Conservation (phyloP, 2,888 invertebrate species). For the Eupithecia exiguata region DNA sequence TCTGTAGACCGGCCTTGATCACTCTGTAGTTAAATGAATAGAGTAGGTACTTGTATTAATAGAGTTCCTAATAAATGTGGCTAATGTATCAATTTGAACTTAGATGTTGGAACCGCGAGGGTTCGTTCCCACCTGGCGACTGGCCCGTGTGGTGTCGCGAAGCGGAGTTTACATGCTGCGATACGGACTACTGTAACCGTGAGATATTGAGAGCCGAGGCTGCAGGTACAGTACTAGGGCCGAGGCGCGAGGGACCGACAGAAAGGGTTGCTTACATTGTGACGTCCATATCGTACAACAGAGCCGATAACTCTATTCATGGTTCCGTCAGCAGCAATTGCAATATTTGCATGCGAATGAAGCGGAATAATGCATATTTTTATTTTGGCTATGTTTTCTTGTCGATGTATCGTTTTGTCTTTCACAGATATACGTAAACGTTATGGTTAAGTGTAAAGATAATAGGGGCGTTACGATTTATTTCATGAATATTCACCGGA, state of each 20-base stretch:
- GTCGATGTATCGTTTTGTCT: not conserved
- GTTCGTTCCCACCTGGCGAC: constrained; percentile 84
- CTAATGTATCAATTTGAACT: constrained; percentile 66
- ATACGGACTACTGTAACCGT: constrained; percentile 88
- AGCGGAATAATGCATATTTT: constrained; percentile 43
- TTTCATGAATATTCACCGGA: constrained; percentile 35
- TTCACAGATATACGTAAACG: not conserved
- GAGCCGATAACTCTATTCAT: constrained; percentile 33
- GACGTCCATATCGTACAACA: constrained; percentile 67
- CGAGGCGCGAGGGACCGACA: constrained; percentile 61
- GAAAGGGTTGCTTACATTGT: constrained; percentile 75
- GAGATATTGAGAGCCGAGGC: constrained; percentile 45
- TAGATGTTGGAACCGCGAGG: constrained; percentile 86
- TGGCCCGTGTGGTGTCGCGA: constrained; percentile 85
- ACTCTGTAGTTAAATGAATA: constrained; percentile 56
- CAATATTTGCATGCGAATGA: constrained; percentile 57
- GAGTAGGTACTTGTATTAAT: too few relatives aligned
- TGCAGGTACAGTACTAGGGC: constrained; percentile 72
- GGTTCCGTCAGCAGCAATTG: constrained; percentile 22
- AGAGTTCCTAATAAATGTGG: constrained; percentile 33
- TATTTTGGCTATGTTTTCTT: not conserved
- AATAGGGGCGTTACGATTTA: not conserved
- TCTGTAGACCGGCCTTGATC: constrained; percentile 79
- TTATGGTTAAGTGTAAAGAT: not conserved
- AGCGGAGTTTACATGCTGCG: constrained; percentile 85